Base-by-base conservation (phyloP, 2,113 vertebrate genomes). In the Blennius ocellaris region DNA sequence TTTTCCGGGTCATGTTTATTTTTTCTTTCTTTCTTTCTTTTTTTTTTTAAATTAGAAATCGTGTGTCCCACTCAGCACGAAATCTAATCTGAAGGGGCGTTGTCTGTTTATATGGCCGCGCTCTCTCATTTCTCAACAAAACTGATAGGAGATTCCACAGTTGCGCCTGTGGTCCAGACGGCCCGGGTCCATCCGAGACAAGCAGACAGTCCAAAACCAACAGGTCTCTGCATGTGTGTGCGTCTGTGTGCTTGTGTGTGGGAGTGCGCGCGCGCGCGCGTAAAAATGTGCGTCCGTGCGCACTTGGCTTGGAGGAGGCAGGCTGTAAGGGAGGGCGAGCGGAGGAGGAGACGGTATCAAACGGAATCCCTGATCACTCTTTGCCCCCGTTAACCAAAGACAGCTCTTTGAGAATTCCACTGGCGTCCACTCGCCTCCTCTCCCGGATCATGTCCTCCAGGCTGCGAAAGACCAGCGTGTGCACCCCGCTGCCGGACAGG, bases 391-490 rank as follows among this genome's bases (percentile, higher is more conserved):
- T 94, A 69, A 96, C 96, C 86, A 97, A 89, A 45, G 95, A 94
- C 80, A 98, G 92, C 92, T 97, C 97, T 88, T 97, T 94, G 72
- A 99, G 94, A 88, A 97, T 96, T 64, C 97, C 97, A 49, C 96
- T 95, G 88, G 97, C 97, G 88, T 99, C 97, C 92, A 98, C 95
- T 41, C 96, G 93, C 89, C 97, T 95, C 87, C 97, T 95, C 93
- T 99, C 98, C 0, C 96, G 94, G 91, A 99, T 98, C 92, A 99
- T 95, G 89, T 99, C 98, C 93, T 99, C 97, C 83, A 99, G 93
- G 89, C 97, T 98, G 88, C 95, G 96, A 85, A 99, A 99, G 43
- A 96, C 92, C 85, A 97, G 94, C 0, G 97, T 98, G 92, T 97
- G 98, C 88, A 95, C 96, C 47, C 96, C 94, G 89, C 93, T 95